phyloP scores from a whole-genome alignment of 2,888 invertebrate species.

The Oithona nana region DNA sequence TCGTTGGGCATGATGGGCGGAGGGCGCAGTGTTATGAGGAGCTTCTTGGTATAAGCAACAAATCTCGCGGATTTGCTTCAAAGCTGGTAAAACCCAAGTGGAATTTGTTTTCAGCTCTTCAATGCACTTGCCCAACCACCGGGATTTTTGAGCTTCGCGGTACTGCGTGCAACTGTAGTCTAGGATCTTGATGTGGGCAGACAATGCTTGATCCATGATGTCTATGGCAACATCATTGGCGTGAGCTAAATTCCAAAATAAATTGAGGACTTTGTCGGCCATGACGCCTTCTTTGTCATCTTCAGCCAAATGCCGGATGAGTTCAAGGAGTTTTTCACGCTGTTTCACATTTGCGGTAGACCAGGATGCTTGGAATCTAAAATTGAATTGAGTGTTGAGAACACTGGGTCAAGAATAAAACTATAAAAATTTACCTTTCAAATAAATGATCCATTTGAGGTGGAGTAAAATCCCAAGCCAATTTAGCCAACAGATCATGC shows the following conservation, averaged over 20 bases:
- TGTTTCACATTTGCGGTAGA: slow-evolving; percentile 87
- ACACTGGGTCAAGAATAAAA: neutral
- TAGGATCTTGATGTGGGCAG: slow-evolving; percentile 85
- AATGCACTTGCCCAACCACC: slow-evolving; percentile 90
- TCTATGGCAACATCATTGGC: slow-evolving; percentile 89
- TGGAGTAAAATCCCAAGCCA: slow-evolving; percentile 95
- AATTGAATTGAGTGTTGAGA: too few species aligned
- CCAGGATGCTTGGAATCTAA: slow-evolving; percentile 56
- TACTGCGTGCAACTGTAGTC: slow-evolving; percentile 90
- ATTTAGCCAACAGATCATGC: slow-evolving; percentile 80
- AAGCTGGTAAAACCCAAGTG: slow-evolving; percentile 79
- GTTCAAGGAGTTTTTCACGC: slow-evolving; percentile 77
- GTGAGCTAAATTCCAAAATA: slow-evolving; percentile 92
- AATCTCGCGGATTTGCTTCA: slow-evolving; percentile 87
- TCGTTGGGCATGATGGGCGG: neutral
- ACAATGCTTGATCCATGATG: slow-evolving; percentile 87
- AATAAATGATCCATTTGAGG: slow-evolving; percentile 92
- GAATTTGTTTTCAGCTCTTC: slow-evolving; percentile 72
- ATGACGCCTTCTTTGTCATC: slow-evolving; percentile 97
- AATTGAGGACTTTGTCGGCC: slow-evolving; percentile 86
- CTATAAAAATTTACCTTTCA: slow-evolving; percentile 92
- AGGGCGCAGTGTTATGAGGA: slow-evolving; percentile 20
- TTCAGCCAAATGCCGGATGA: slow-evolving; percentile 83
- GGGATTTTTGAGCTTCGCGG: slow-evolving; percentile 80
- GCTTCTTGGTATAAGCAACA: slow-evolving; percentile 59